Evolutionary conservation across 1,140 invertebrate species (phyloP).

Genomic region (Bradynema listronoti): DNA sequence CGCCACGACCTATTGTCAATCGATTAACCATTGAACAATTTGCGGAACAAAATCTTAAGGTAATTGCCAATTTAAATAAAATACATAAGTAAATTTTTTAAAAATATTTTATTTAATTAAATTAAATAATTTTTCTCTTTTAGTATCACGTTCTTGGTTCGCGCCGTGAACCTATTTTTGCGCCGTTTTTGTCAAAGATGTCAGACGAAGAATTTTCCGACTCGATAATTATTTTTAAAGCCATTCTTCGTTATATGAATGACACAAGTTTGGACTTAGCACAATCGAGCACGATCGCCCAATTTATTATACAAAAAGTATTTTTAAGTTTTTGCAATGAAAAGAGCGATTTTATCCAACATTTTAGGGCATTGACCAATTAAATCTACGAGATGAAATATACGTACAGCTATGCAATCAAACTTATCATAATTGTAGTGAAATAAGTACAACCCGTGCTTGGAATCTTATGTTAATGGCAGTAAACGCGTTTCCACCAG

Average conservation of each 20-base stretch:
- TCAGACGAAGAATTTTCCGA: constrained; percentile 82
- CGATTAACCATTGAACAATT: constrained; percentile 24
- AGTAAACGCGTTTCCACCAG: constrained; percentile 80
- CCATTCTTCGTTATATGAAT: constrained; percentile 86
- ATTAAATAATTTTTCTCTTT: neutral
- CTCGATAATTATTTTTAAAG: constrained; percentile 82
- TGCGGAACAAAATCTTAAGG: constrained; percentile 14
- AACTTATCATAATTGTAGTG: constrained; percentile 74
- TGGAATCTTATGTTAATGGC: constrained; percentile 85
- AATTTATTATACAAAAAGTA: constrained; percentile 87
- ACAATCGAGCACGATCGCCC: constrained; percentile 74
- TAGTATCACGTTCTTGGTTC: constrained; percentile 65
- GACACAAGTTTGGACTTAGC: constrained; percentile 71
- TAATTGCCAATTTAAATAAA: neutral
- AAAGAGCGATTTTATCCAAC: constrained; percentile 3
- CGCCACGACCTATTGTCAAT: constrained; percentile 11
- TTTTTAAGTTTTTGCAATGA: constrained; percentile 15
- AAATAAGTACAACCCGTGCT: constrained; percentile 69
- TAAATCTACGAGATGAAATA: constrained; percentile 82
- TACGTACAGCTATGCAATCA: constrained; percentile 89
- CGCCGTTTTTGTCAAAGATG: constrained; percentile 79
- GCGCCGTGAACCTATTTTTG: constrained; percentile 79
- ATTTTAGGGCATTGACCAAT: constrained; percentile 70
- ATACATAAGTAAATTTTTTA: neutral
- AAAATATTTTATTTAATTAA: neutral